Evolutionary conservation across 1,140 invertebrate genomes (phyloP), one percentile per base, ranked within the genome.

Genomic region (Marisa cornuarietis): DNA sequence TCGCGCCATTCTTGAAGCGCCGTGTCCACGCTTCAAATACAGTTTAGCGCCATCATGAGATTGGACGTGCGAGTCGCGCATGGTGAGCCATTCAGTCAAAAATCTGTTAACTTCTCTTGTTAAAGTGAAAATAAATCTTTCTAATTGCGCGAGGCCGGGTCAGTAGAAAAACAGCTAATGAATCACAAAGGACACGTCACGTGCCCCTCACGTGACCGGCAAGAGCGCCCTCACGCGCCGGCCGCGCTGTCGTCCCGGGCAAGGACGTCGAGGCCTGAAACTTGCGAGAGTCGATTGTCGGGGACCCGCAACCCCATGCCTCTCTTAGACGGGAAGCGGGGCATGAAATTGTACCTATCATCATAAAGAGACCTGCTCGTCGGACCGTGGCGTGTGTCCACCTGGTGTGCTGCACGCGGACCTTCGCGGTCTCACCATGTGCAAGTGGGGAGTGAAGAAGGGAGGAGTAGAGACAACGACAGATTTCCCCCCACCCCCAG

Each of bases 301-400:
- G 54, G 42, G 71, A 73, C 71, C 71, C 54, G 26, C 42, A 49
- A 52, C 49, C 51, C 71, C 42, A 51, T n/a, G 18, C 42, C 71
- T 73, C 49, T 16, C 71, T 26, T 52, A 8, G 71, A 49, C 49
- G 51, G 51, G 14, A 42, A 22, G 49, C 51, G 6, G 51, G 52
- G 71, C 52, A 49, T 73, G 51, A 73, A 73, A 73, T 73, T 73
- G 71, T 73, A 73, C 71, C 71, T 73, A 73, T 73, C 71, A 73
- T 54, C 71, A n/a, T 73, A 73, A 73, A 73, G 54, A 7, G 11
- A 51, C 52, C 51, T 52, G 20, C 7, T 49, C 20, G 18, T 73
- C 54, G 42, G 51, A 16, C 42, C 18, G 71, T 14, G 51, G 7
- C 65, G 65, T 31, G 65, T 68, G 65, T n/a, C 65, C 26, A 31